Percentiles rank a stretch among this genome's conserved stretches.
These are phyloP conservation scores for Montipora cactus DNA, from an alignment of 64 coral and sea anemone species.

Conservation along the genomic window DNA sequence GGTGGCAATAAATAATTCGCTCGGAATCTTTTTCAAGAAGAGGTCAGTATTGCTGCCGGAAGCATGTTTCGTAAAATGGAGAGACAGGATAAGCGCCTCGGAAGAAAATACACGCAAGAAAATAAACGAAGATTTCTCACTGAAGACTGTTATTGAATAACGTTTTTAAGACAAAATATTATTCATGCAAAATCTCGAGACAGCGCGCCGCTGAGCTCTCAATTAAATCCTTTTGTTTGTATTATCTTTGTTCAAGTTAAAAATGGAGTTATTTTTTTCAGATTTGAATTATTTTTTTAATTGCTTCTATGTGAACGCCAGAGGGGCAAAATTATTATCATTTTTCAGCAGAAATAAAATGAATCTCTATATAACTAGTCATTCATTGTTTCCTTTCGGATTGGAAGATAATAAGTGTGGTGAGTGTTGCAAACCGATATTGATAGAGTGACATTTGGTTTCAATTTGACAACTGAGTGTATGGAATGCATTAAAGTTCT, in stretches of 20 bases:
- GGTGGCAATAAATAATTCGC: too few species aligned
- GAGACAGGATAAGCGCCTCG: not conserved
- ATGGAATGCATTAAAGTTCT: not conserved
- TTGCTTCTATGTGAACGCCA: not conserved
- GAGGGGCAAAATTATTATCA: not conserved
- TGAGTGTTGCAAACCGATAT: not conserved
- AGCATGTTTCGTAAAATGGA: not conserved
- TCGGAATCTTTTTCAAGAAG: too few species aligned
- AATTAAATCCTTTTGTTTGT: constrained; percentile 36
- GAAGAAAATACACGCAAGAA: not conserved
- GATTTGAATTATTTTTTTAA: not conserved
- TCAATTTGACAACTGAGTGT: not conserved
- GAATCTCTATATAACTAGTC: not conserved
- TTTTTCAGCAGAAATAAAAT: not conserved
- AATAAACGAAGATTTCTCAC: not conserved
- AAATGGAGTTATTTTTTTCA: not conserved
- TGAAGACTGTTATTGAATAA: not conserved
- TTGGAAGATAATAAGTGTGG: not conserved
- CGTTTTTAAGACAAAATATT: not conserved
- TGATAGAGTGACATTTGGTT: not conserved
- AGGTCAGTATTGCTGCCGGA: not conserved
- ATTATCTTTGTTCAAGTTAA: not conserved
- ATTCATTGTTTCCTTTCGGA: not conserved
- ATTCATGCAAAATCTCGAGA: not conserved
- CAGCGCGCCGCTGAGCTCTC: not conserved